Conservation (phyloP, 2,113 vertebrate species). For the Psephotus haematonotus region DNA sequence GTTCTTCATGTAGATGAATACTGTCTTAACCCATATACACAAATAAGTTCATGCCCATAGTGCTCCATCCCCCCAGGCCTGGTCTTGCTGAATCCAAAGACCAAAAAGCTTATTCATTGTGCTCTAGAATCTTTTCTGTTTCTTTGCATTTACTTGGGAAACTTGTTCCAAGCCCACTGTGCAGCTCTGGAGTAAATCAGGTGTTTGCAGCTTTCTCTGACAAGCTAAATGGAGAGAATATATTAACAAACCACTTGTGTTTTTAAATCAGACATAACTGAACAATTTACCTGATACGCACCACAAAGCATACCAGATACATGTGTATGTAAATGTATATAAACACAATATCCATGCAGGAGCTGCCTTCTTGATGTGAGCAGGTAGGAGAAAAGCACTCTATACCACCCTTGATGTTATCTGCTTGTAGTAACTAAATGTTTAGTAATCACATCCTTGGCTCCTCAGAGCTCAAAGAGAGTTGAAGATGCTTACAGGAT, state of each 20-base stretch:
- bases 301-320: neutral
- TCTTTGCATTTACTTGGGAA: neutral
- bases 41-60: neutral
- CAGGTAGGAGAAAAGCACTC: neutral
- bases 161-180: neutral
- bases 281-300: conserved; percentile 19
- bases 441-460: neutral
- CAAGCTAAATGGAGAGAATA: neutral
- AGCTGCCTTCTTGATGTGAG: neutral
- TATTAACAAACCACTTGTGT: conserved; percentile 25
- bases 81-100: neutral
- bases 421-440: neutral
- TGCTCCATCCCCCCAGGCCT: neutral
- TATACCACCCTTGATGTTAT: neutral
- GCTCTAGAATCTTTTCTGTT: neutral
- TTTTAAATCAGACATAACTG: conserved; percentile 14
- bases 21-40: neutral
- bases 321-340: neutral
- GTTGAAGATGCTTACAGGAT: neutral
- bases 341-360: neutral
- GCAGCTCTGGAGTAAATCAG: neutral
- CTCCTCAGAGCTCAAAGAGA: neutral
- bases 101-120: neutral
- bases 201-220: conserved; percentile 1
- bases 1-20: neutral